Base-by-base conservation (phyloP, 2,797 vertebrate genomes). In the Glyptemys insculpta region DNA sequence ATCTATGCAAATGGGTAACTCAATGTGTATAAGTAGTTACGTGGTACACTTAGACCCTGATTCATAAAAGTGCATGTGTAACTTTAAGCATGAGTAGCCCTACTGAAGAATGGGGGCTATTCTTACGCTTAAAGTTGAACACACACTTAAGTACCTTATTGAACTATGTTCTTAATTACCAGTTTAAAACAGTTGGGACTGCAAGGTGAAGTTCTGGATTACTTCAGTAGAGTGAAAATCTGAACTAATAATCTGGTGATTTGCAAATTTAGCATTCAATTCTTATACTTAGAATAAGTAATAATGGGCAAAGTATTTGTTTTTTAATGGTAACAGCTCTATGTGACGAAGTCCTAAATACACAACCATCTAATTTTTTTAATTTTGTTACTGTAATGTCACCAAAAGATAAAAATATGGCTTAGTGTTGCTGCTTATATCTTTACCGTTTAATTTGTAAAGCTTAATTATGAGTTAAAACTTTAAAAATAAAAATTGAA, bases 161-260 rank as follows among this genome's bases (percentile, higher is more conserved):
- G 57, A 95, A 88, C 57, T 79, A 72, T 25, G 11, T 41, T 37
- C 86, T 25, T 87, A 88, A 31, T 29, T 68, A 14, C 23, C 25
- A 5, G 0, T 82, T 94, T 81, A 59, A 7, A 85, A 85, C 16
- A 27, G 53, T 74, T 31, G 62, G 81, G 50, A 92, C 79, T 88
- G 52, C 52, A 23, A 79, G 27, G 10, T 59, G 12, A 90, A 25
- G 44, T 16, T 52, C 5, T 6, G 44, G 83, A 57, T 89, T 16
- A 93, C 81, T 94, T 79, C 62, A 72, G 68, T 12, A 23, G 88
- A 80, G 52, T 94, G 12, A 89, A 93, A 95, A 68, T 85, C 34
- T 84, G 57, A 52, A 44, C n/a, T 68, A 62, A 19, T 34, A 89
- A 88, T 83, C 2, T 52, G n/a, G 4, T 81, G 2, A 5, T 65